These are phyloP conservation scores for Sebastes elongatus DNA, from an alignment of 2,797 vertebrate species.

Conservation along the genomic window DNA sequence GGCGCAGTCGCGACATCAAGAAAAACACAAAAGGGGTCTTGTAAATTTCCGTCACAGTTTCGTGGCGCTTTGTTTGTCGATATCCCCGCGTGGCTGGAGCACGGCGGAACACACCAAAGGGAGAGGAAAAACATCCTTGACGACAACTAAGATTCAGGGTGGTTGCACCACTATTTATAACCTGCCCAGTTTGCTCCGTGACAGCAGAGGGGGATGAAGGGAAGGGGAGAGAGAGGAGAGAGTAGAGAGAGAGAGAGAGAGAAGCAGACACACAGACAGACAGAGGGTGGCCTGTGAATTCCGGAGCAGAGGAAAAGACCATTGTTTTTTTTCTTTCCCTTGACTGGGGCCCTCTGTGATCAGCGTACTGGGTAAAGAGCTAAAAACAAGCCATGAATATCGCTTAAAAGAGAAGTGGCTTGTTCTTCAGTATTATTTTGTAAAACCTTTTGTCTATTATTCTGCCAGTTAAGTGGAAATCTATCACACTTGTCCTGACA, in stretches of 20 bases:
- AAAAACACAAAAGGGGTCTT: constrained; percentile 19
- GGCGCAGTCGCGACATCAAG: constrained; percentile 1
- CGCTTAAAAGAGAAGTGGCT: constrained; percentile 6
- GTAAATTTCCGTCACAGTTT: constrained; percentile 55
- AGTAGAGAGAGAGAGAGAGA: not conserved
- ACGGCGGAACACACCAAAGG: constrained; percentile 49
- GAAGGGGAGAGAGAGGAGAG: constrained; percentile 15
- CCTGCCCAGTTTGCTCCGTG: constrained; percentile 70
- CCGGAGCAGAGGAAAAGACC: constrained; percentile 68
- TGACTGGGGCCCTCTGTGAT: constrained; percentile 56
- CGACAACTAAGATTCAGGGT: constrained; percentile 74
- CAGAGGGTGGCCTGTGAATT: constrained; percentile 69
- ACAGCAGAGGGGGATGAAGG: constrained; percentile 66
- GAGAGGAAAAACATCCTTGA: constrained; percentile 72
- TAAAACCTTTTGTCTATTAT: constrained; percentile 9
- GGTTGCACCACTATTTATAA: constrained; percentile 81
- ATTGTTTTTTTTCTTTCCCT: constrained; percentile 58
- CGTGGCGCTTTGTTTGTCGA: constrained; percentile 49
- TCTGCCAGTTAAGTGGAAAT: constrained; percentile 23
- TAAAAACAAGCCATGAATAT: constrained; percentile 20
- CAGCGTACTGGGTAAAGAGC: constrained; percentile 36
- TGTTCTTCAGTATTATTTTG: constrained; percentile 4
- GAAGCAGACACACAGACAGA: constrained; percentile 46
- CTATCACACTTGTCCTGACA: constrained; percentile 2
- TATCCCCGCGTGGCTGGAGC: constrained; percentile 47